Conservation (phyloP, 2,888 invertebrate species). For the Tetranychus truncatus region DNA sequence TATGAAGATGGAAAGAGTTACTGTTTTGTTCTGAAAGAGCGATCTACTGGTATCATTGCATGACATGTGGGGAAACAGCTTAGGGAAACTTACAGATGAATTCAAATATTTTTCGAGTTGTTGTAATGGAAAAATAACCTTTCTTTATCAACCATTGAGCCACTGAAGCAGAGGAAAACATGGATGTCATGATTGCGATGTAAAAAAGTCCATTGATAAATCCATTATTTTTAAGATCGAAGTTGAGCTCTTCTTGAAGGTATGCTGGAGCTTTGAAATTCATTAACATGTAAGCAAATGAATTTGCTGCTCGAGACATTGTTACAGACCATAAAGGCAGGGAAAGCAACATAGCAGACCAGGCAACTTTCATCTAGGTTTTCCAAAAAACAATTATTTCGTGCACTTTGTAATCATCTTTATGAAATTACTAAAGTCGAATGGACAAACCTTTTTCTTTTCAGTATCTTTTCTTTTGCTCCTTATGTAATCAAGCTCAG, state of each 20-base stretch:
- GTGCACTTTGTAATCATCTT: not conserved
- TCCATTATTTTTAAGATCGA: not conserved
- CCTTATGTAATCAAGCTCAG: not conserved
- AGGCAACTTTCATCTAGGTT: not conserved
- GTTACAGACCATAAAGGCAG: not conserved
- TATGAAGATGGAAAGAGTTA: too few relatives aligned
- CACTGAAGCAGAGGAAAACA: not conserved
- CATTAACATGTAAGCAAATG: constrained; percentile 5
- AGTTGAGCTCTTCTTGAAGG: not conserved
- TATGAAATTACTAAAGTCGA: not conserved
- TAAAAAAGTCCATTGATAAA: not conserved
- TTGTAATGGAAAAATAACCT: constrained; percentile 12
- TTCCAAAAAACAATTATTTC: not conserved
- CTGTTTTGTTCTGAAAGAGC: too few relatives aligned
- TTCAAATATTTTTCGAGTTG: constrained; percentile 21
- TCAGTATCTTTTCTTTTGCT: not conserved
- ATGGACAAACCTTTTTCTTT: not conserved
- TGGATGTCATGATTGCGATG: not conserved
- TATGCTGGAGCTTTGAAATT: not conserved
- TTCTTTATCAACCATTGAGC: not conserved
- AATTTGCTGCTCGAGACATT: not conserved
- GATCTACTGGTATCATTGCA: too few relatives aligned
- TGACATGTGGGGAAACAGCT: too few relatives aligned
- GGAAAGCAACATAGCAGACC: not conserved
- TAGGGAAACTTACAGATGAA: constrained; percentile 18